phyloP scores from a whole-genome alignment of 2,888 invertebrate genomes.

The Tiliacea citrago region DNA sequence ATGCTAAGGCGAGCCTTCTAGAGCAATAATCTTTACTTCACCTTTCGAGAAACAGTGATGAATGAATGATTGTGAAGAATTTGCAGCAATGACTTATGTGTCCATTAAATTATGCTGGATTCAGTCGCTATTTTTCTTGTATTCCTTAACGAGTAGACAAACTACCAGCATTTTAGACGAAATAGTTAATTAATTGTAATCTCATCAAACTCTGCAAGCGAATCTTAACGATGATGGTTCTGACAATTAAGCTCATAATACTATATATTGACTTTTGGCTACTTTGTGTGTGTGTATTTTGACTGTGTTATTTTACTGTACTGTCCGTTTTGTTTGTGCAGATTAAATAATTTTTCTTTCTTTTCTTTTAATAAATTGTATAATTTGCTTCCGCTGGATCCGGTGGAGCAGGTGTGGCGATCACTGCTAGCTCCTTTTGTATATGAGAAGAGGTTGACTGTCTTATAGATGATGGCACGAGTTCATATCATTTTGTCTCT shows the following conservation, averaged over 20 bases:
- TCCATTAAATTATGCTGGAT: not conserved
- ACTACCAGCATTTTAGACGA: not conserved
- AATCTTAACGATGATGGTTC: conserved; percentile 12
- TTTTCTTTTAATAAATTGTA: no score
- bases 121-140: not conserved
- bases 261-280: no score
- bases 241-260: conserved; percentile 21
- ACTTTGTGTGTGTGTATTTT: no score
- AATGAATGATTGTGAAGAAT: not conserved
- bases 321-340: no score
- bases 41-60: not conserved
- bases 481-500: not conserved
- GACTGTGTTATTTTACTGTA: no score
- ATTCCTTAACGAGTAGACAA: not conserved
- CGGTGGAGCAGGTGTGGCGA: not conserved
- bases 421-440: not conserved
- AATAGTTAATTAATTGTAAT: not conserved
- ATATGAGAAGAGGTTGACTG: not conserved
- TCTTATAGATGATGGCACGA: not conserved
- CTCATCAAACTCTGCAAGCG: conserved; percentile 5
- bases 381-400: no score
- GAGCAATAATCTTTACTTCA: not conserved
- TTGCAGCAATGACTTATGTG: not conserved
- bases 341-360: no score
- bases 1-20: not conserved